These are phyloP conservation scores for Caenorhabditis angaria DNA, from an alignment of 2,888 invertebrate genomes.

Conservation along the genomic window DNA sequence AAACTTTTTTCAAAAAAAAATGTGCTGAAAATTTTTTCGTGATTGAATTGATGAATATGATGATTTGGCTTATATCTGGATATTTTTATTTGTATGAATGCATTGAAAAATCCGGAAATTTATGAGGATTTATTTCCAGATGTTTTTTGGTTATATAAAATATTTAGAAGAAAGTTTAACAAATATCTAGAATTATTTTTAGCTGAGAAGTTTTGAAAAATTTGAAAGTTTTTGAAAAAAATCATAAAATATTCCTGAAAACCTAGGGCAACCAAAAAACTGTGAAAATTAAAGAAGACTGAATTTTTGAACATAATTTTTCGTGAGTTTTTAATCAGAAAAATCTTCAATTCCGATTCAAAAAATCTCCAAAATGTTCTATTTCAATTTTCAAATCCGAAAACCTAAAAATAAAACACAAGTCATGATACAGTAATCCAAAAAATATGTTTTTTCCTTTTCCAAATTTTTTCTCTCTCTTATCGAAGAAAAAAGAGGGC, in stretches of 20 bases:
- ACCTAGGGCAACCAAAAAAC: background rate
- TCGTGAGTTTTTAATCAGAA: too few species aligned
- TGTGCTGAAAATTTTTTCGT: background rate
- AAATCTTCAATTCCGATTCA: too few species aligned
- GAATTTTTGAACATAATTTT: background rate
- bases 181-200: too few species aligned
- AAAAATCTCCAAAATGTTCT: too few species aligned
- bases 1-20: background rate
- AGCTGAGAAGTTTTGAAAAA: background rate
- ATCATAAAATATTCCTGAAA: background rate
- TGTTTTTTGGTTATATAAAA: too few species aligned
- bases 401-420: too few species aligned
- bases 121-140: too few species aligned
- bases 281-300: background rate
- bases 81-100: too few species aligned
- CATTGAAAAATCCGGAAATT: too few species aligned
- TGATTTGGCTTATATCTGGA: too few species aligned
- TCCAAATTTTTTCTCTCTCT: background rate
- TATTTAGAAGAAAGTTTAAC: too few species aligned
- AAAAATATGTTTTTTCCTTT: conserved; percentile 3
- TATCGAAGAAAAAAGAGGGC: background rate
- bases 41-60: conserved; percentile 4
- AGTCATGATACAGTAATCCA: background rate
- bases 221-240: background rate
- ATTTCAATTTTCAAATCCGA: too few species aligned